Evolutionary conservation across 2,113 vertebrate genomes (phyloP), one percentile per base, ranked within the genome.

Genomic region (Campylomormyrus numenius): DNA sequence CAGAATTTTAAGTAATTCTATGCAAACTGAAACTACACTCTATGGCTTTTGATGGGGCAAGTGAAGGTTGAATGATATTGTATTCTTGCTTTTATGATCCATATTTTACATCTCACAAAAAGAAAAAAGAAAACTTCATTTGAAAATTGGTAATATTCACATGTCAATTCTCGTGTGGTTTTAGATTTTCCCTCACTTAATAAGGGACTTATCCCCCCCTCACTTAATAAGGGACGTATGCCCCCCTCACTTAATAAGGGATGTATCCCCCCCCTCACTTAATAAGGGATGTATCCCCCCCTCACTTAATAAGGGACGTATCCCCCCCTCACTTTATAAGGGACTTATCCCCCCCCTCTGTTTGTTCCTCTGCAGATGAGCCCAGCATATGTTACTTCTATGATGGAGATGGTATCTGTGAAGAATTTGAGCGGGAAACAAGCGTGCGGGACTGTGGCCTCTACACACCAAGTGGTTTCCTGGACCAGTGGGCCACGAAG

Each of bases 331-430:
- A 17, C 35, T 24, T 7, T 6, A 39, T 24, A 50, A 62, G 11
- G 17, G 31, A 50, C 48, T 7, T 35, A 31, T 66, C 46, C 46
- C 31, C 31, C 70, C 24, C 50, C 5, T 17, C 52, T 58, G 42
- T 42, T 35, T 21, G 7, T 84, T 50, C 46, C 49, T 89, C 89
- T 70, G 45, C 96, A 99, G 98, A 97, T 91, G 97, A 98, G 90
- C 98, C 98, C 74, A 99, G 98, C 94, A 96, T 97, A 91, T 99
- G 98, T 91, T 99, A 99, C 92, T 99, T 98, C 94, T 98, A 99
- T 0, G 98, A 99, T 0, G 98, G 98, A 0, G 98, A 99, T 8
- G 98, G 98, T 0, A 95, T 99, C 50, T 99, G 98, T 85, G 98
- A 99, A 92, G 98, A 99, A 91, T 99, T 99, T 92, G 98, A 99